These are phyloP conservation scores for Siniperca scherzeri DNA, from an alignment of 2,797 vertebrate genomes.

Conservation along the genomic window DNA sequence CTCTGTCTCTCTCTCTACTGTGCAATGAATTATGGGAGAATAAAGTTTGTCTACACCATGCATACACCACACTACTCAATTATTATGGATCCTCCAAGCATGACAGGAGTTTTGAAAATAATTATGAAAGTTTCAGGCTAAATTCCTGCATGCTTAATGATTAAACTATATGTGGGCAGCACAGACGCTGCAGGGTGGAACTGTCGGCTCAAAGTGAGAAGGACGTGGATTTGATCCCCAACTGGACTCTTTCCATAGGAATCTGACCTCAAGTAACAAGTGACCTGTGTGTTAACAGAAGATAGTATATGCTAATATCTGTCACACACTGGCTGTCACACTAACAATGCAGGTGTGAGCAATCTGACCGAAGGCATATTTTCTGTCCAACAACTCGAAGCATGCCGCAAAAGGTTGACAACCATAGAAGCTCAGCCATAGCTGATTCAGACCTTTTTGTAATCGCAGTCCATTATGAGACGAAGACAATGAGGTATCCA, in stretches of 20 bases:
- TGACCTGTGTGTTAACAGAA: slow-evolving; percentile 45
- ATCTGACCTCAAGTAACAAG: slow-evolving; percentile 34
- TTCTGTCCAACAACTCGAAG: background rate
- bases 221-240: slow-evolving; percentile 11
- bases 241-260: slow-evolving; percentile 15
- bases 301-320: slow-evolving; percentile 39
- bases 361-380: slow-evolving; percentile 5
- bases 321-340: slow-evolving; percentile 7
- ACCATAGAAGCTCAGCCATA: background rate
- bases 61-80: slow-evolving; percentile 31
- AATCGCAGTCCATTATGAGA: background rate
- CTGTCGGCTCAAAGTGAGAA: slow-evolving; percentile 12
- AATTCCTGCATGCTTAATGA: slow-evolving; percentile 46
- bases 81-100: slow-evolving; percentile 64
- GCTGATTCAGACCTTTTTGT: background rate
- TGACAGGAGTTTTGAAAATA: slow-evolving; percentile 61
- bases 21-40: slow-evolving; percentile 51
- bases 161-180: slow-evolving; percentile 21
- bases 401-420: background rate
- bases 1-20: background rate
- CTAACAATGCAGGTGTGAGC: slow-evolving; percentile 4
- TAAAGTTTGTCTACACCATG: slow-evolving; percentile 55
- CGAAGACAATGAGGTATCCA: too few species aligned
- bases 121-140: slow-evolving; percentile 56
- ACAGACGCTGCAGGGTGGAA: background rate